These are phyloP conservation scores for Ernsta delagoae DNA, from an alignment of 2,888 invertebrate genomes.

Conservation along the genomic window DNA sequence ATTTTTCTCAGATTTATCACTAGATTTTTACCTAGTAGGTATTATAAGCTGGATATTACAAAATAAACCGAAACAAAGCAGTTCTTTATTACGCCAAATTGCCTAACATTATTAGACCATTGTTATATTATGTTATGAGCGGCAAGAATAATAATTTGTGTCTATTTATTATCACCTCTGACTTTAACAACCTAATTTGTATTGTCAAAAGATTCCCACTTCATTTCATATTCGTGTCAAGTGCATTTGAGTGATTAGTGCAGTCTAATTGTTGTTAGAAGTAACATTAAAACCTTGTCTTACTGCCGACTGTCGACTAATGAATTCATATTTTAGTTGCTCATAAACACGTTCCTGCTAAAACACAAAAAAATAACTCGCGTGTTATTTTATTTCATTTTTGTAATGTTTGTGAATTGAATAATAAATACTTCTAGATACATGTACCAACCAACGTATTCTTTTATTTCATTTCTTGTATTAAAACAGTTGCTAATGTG, in stretches of 20 bases:
- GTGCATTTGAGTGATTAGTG: slow-evolving; percentile 66
- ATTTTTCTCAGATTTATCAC: background rate
- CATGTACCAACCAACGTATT: no score
- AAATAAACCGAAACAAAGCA: background rate
- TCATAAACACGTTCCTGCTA: no score
- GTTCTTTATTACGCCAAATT: slow-evolving; percentile 11
- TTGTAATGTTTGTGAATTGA: no score
- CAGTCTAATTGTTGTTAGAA: slow-evolving; percentile 60
- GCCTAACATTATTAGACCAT: slow-evolving; percentile 27
- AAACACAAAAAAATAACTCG: no score
- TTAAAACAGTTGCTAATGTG: no score
- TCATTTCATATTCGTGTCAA: slow-evolving; percentile 69
- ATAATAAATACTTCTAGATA: no score
- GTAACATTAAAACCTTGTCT: slow-evolving; percentile 5
- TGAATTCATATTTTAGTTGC: no score
- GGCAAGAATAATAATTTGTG: background rate
- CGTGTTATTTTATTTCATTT: no score
- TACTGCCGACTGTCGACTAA: background rate
- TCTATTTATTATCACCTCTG: slow-evolving; percentile 15
- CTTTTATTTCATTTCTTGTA: no score
- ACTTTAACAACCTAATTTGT: slow-evolving; percentile 40
- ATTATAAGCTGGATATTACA: background rate
- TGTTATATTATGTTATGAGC: slow-evolving; percentile 20
- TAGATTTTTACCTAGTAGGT: background rate
- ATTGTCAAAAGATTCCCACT: slow-evolving; percentile 72